Evolutionary conservation across 2,113 vertebrate species (phyloP), one percentile per base, ranked within the genome.

Genomic region (Leucopternis melanops): DNA sequence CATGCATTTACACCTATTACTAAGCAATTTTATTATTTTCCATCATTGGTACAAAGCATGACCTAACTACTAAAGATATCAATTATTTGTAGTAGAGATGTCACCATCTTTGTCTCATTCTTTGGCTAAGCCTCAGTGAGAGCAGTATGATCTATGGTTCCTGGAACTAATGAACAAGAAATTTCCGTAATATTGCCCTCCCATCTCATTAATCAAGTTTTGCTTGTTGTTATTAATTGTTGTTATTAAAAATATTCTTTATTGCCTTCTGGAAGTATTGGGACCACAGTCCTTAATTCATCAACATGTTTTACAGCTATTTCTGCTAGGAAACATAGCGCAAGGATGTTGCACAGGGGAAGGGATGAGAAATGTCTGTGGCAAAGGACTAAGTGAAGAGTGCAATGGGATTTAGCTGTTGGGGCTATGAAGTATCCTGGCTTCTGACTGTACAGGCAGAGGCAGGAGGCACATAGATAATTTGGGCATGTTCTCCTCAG

Each of bases 271-370:
- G 29, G 42, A 91, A 22, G 10, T 50, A 5, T 21, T 2, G 0
- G n/a, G 26, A 52, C 44, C 71, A 75, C 20, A 50, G 65, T n/a
- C 42, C 82, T 59, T 61, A 67, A 63, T 45, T 93, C 74, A 71
- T 29, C 55, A 47, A 9, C 13, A 32, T 0, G 0, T 81, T 79
- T 85, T 42, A n/a, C 2, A 9, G 58, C 5, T 16, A 17, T 63
- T 78, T 85, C 70, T 91, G 47, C n/a, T 42, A 52, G 27, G 57
- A 61, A 78, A 21, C 23, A 42, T 29, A 2, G 1, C 0, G 0
- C 14, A 65, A 50, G 58, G 32, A 27, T 8, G 2, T 27, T 44
- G 23, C 19, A 50, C 0, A 1, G 54, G 26, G 59, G 16, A 61
- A 69, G 58, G 67, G 19, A 36, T 32, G n/a, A 90, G 32, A 32